Evolutionary conservation across 2,113 vertebrate species (phyloP), one percentile per base, ranked within the genome.

Genomic region (Vicugna pacos): DNA sequence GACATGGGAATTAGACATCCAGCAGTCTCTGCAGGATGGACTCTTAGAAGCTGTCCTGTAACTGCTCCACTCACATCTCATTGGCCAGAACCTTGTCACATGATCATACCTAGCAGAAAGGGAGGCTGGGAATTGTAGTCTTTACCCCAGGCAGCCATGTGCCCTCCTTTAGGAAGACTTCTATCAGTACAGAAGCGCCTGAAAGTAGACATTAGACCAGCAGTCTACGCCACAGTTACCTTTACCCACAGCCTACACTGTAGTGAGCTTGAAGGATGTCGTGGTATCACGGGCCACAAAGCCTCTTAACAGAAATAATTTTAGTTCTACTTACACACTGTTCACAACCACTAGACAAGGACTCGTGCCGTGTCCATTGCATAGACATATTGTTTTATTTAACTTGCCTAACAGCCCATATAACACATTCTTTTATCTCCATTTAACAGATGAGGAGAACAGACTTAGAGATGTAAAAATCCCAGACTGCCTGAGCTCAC

Each of bases 61-160:
- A 69, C 0, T 3, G 19, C 28, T 48, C 50, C 11, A 28, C 42
- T 89, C 42, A n/a, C 26, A 65, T 7, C 46, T 80, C 75, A 35
- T 65, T 90, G 75, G 95, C 42, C 56, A n/a, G 76, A 83, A 48
- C 52, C 42, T 69, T 42, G 54, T 83, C 94, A 58, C 60, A 50
- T 52, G 76, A 48, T 28, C 48, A 6, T 10, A 13, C 7, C 30
- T 65, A 24, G 79, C 54, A 32, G 54, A 69, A 93, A 58, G 46
- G 80, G 69, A 52, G 48, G 10, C 76, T 60, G 90, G 69, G 48
- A 83, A 87, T 67, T 73, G 87, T 32, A 52, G 90, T 86, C 64
- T 86, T 83, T 22, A 56, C 64, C 24, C n/a, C 67, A n/a, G 85
- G 32, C 10, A 38, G 50, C 73, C 76, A 7, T 7, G 62, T 50